phyloP scores from a whole-genome alignment of 2,888 invertebrate genomes.

The Lasius platythorax region DNA sequence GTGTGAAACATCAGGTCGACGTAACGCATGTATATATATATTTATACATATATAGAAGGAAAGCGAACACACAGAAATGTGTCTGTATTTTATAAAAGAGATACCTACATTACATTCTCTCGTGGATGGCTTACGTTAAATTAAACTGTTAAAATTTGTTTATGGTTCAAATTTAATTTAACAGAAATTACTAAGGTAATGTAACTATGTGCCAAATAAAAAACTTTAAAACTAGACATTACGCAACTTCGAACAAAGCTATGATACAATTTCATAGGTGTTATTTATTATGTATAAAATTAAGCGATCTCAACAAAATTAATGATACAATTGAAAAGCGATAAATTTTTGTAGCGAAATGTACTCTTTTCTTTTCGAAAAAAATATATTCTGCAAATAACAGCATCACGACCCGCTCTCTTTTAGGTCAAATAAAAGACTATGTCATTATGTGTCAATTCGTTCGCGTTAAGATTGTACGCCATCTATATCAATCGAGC shows the following conservation, averaged over 20 bases:
- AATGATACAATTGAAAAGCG: conserved; percentile 12
- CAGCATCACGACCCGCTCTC: background rate
- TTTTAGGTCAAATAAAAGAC: background rate
- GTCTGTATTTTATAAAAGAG: conserved; percentile 13
- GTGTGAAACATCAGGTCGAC: conserved; percentile 55
- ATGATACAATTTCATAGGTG: background rate
- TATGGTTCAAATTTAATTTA: conserved; percentile 42
- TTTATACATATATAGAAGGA: conserved; percentile 38
- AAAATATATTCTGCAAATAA: conserved; percentile 24
- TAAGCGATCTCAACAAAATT: background rate
- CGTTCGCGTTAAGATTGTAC: background rate
- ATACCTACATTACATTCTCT: conserved; percentile 37
- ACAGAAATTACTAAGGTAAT: conserved; percentile 7
- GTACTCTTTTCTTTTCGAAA: background rate
- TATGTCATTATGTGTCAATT: conserved; percentile 14
- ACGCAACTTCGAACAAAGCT: background rate
- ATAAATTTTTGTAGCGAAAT: background rate
- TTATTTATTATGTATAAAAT: background rate
- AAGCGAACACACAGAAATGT: conserved; percentile 62
- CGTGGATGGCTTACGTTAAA: background rate
- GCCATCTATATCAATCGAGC: conserved; percentile 16
- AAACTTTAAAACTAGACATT: background rate
- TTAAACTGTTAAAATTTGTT: background rate
- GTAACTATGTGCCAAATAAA: background rate
- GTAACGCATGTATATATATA: conserved; percentile 16